phyloP scores from a whole-genome alignment of 2,888 invertebrate genomes.

The Esperia sulphurella region DNA sequence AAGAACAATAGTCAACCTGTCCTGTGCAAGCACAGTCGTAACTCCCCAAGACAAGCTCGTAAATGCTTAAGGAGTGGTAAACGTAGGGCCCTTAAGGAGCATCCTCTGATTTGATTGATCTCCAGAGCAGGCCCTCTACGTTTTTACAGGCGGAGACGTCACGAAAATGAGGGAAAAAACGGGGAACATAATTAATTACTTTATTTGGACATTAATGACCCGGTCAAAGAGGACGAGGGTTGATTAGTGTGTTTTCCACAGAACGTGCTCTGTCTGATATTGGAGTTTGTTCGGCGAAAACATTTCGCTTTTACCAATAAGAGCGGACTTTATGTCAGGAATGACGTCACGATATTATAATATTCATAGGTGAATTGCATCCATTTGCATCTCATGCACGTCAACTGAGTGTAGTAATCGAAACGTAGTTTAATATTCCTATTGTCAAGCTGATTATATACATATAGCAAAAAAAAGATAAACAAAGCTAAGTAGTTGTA shows the following conservation, averaged over 20 bases:
- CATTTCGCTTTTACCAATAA: constrained; percentile 9
- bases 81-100: constrained; percentile 19
- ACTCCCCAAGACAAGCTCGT: constrained; percentile 37
- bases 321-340: background rate
- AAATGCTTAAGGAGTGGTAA: constrained; percentile 39
- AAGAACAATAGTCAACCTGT: constrained; percentile 39
- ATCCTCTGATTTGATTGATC: constrained; percentile 74
- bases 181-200: constrained; percentile 73
- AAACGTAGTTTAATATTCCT: no score
- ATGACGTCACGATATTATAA: no score
- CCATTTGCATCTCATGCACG: constrained; percentile 9
- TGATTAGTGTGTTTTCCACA: constrained; percentile 61
- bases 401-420: no score
- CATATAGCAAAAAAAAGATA: no score
- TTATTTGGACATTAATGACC: constrained; percentile 77
- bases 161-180: constrained; percentile 68
- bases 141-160: constrained; percentile 63
- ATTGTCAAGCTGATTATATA: no score
- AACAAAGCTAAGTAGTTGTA: no score
- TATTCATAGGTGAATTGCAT: background rate
- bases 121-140: constrained; percentile 49
- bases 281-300: constrained; percentile 28
- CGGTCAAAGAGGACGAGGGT: constrained; percentile 65
- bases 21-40: constrained; percentile 47
- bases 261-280: constrained; percentile 38